Base-by-base conservation (phyloP, 2,113 vertebrate genomes). In the Xenus cinereus region DNA sequence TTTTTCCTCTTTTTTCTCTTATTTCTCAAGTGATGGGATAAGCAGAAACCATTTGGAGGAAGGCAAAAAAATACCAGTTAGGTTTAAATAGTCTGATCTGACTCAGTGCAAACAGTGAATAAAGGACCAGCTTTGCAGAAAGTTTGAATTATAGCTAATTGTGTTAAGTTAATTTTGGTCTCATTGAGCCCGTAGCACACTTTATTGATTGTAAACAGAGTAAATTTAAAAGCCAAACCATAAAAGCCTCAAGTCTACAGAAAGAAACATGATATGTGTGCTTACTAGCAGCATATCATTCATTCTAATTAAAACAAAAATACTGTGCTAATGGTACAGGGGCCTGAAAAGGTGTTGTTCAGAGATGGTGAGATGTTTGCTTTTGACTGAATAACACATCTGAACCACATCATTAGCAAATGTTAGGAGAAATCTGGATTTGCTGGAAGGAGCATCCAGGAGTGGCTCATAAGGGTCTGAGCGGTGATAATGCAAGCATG, bases 241-340 rank as follows among this genome's bases (percentile, higher is more conserved):
- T 94, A 96, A 87, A 84, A 97, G 86, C 54, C 73, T 62, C 84
- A 76, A 93, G 68, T 68, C 62, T 75, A 88, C 59, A 75, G 60
- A 67, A 97, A 85, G 87, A 96, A 97, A 96, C 93, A 97, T 87
- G 76, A 85, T 89, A 90, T 73, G 69, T 90, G 72, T 67, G 21
- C 82, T 93, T 92, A 60, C 81, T 72, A 95, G 59, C 48, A 93
- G 53, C 23, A 2, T 83, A 94, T 95, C 88, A 89, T 68, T 96
- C 80, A 94, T 81, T 93, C 77, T 85, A 93, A 94, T 95, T 97
- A 97, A 97, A 97, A 93, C 43, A 93, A 96, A 95, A 95, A 90
- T 66, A 91, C 74, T 66, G 33, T 62, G 35, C 75, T 95, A 95
- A 90, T 94, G 57, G 50, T n/a, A 68, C 1, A 2, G 45, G 9